A percentile compares a stretch with the other conserved stretches of the same genome.
Conservation (phyloP, 2,113 vertebrate species). For the Oreochromis aureus region DNA sequence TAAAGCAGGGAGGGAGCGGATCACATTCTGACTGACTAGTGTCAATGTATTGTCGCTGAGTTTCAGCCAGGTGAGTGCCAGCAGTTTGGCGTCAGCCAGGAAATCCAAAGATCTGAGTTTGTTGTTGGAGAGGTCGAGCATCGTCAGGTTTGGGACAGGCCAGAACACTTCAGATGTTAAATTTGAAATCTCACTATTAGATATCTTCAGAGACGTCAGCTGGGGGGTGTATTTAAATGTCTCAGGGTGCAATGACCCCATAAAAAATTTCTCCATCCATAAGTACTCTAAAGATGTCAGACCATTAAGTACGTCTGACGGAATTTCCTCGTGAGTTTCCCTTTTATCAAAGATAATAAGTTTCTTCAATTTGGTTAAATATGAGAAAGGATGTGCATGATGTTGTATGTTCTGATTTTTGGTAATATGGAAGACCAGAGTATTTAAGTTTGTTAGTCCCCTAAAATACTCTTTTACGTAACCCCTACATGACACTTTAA, state of each 20-base stretch:
- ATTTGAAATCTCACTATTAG: not conserved
- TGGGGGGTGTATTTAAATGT: conserved; percentile 2
- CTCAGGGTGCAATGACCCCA: not conserved
- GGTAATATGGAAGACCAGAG: not conserved
- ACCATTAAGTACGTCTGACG: accelerated
- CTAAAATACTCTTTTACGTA: not conserved
- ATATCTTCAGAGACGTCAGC: not conserved
- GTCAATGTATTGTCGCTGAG: conserved; percentile 28
- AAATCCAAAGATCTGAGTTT: conserved; percentile 57
- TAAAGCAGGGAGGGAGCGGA: conserved; percentile 20
- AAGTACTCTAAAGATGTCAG: conserved; percentile 1
- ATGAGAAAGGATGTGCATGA: conserved; percentile 4
- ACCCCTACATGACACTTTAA: not conserved
- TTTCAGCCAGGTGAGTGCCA: conserved; percentile 24
- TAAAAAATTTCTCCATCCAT: not conserved
- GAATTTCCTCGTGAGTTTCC: not conserved
- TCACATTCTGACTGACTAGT: conserved; percentile 26
- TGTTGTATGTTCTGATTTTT: not conserved
- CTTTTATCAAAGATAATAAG: not conserved
- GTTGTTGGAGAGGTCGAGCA: conserved; percentile 14
- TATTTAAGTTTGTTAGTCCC: not conserved
- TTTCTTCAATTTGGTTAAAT: conserved; percentile 27
- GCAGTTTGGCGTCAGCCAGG: conserved; percentile 26
- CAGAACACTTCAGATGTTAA: conserved; percentile 36
- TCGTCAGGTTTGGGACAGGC: conserved; percentile 29